Conservation (phyloP, 2,113 vertebrate genomes). For the Lanius ludovicianus region DNA sequence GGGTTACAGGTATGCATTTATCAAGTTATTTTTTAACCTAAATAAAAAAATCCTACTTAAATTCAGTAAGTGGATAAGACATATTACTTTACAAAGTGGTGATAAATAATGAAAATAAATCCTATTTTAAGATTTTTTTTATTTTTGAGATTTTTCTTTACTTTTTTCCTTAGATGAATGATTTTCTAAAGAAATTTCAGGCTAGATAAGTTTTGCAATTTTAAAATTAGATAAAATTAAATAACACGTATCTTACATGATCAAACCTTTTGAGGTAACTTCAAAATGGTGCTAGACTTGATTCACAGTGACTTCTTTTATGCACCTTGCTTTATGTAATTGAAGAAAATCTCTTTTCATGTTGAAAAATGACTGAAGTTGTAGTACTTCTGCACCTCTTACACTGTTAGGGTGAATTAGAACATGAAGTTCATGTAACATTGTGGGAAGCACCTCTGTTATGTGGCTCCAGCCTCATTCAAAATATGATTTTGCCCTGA, state of each 20-base stretch:
- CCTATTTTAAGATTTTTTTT: background rate
- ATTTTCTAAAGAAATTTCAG: background rate
- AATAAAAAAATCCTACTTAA: background rate
- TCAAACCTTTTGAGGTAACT: background rate
- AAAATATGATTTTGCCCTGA: background rate
- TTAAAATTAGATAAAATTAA: background rate
- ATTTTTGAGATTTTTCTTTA: background rate
- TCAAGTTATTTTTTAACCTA: background rate
- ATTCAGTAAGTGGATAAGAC: background rate
- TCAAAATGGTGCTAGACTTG: background rate
- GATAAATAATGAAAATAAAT: background rate
- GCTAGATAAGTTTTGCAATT: background rate
- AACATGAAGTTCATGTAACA: background rate
- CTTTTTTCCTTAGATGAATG: background rate
- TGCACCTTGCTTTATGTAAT: background rate
- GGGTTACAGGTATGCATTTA: background rate
- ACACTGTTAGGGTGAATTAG: background rate
- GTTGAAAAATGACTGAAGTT: background rate
- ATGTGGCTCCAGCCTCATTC: background rate
- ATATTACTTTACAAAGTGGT: background rate
- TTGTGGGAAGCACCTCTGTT: background rate
- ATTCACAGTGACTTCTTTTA: background rate
- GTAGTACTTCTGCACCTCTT: background rate
- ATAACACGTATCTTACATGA: background rate
- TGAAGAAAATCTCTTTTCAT: background rate